Base-by-base conservation (phyloP, 2,113 vertebrate species). In the Xerus inauris region DNA sequence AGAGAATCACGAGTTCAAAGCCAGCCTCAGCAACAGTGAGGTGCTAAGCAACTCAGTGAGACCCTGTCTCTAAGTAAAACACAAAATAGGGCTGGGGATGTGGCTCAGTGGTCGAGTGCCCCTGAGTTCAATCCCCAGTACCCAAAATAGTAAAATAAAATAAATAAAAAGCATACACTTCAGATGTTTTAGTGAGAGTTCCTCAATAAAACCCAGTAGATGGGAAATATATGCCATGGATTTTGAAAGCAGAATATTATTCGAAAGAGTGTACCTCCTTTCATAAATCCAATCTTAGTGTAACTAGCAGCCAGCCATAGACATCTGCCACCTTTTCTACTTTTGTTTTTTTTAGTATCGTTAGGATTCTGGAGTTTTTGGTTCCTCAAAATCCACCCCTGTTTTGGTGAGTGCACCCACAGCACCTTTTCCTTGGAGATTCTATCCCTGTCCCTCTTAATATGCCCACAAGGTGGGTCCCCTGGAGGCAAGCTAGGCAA, bases 111-210 rank as follows among this genome's bases (percentile, higher is more conserved):
- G n/a, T n/a, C n/a, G n/a, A n/a, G n/a, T n/a, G n/a, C n/a, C n/a
- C n/a, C n/a, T n/a, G n/a, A n/a, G n/a, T n/a, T n/a, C n/a, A n/a
- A n/a, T n/a, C n/a, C n/a, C n/a, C n/a, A n/a, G n/a, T n/a, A n/a
- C n/a, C n/a, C n/a, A n/a, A n/a, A n/a, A n/a, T n/a, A n/a, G n/a
- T n/a, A n/a, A n/a, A n/a, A n/a, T n/a, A n/a, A n/a, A n/a, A n/a
- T n/a, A n/a, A n/a, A n/a, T n/a, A n/a, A n/a, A n/a, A 88, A 94
- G 64, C 17, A 89, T 16, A 47, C 32, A 87, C 59, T 51, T 94
- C 10, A 40, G 35, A 24, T 89, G 64, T 92, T 96, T 95, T 57
- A 77, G 22, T 81, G 51, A 28, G 10, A 28, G 6, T 71, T 40
- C 24, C 94, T 80, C n/a, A 54, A 91, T 77, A 38, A 77, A 92